Conservation (phyloP, 1,140 invertebrate species). For the Penaeus indicus region DNA sequence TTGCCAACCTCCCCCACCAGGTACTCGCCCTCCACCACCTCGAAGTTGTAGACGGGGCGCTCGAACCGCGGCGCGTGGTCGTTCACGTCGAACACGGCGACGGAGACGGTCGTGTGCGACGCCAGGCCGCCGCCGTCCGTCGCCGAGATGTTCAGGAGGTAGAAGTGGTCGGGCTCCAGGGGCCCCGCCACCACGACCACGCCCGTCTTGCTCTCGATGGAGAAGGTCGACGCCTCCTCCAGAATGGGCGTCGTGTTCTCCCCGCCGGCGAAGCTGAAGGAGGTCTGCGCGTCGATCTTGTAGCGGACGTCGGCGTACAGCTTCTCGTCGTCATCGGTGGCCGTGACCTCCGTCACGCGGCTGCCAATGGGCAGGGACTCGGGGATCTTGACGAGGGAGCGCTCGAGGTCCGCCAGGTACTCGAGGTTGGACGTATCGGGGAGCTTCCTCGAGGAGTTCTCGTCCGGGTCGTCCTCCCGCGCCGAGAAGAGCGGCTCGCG, state of each 20-base stretch:
- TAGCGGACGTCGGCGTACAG: slow-evolving; percentile 42
- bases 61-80: slow-evolving; percentile 92
- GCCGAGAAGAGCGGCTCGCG: slow-evolving; percentile 48
- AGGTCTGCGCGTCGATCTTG: slow-evolving; percentile 45
- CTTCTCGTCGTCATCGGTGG: slow-evolving; percentile 72
- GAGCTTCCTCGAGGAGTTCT: slow-evolving; percentile 48
- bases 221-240: slow-evolving; percentile 36
- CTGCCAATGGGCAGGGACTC: slow-evolving; percentile 72
- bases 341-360: slow-evolving; percentile 71
- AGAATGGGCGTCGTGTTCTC: slow-evolving; percentile 32
- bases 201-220: slow-evolving; percentile 48
- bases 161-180: slow-evolving; percentile 48
- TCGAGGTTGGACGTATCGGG: slow-evolving; percentile 29
- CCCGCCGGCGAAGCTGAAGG: slow-evolving; percentile 32
- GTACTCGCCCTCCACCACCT: slow-evolving; percentile 54
- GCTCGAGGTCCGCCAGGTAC: slow-evolving; percentile 33
- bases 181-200: slow-evolving; percentile 32
- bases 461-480: slow-evolving; percentile 24
- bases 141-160: slow-evolving; percentile 49
- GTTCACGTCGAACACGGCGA: slow-evolving; percentile 91
- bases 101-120: slow-evolving; percentile 43
- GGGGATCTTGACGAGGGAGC: slow-evolving; percentile 67
- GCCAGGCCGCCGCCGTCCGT: slow-evolving; percentile 46
- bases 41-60: slow-evolving; percentile 58
- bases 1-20: slow-evolving; percentile 55